Evolutionary conservation across 2,113 vertebrate species (phyloP), one percentile per base, ranked within the genome.

Genomic region (Eira barbara): DNA sequence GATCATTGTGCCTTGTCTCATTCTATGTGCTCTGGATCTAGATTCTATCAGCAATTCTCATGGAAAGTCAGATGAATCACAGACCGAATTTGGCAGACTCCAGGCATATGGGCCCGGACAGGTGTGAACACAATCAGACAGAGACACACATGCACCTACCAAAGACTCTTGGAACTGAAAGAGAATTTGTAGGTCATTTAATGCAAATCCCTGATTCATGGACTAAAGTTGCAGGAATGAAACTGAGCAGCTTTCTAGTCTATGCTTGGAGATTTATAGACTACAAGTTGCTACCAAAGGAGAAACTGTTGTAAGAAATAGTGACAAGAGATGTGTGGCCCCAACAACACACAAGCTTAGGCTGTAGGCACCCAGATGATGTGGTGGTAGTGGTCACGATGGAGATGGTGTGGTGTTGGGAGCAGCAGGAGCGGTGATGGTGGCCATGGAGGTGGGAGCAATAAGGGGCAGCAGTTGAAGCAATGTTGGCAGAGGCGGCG

Each of bases 21-120:
- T 86, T 84, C 31, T 74, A n/a, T 11, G 18, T 21, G 27, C 5
- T 52, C 25, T 31, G 61, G 34, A 59, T 86, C n/a, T 61, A 59
- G 13, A 29, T 18, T 79, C 36, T 47, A 18, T 74, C 49, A 96
- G 91, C 89, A 80, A 85, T 74, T 55, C 42, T 82, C 65, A 55
- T 31, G 34, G 59, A 78, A 91, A 94, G 86, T 27, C 36, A 93
- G 49, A 81, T 17, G 21, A 67, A 21, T 49, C 18, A 5, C 15
- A 81, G 42, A 14, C 39, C n/a, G 4, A 80, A 81, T 2, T 61
- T 61, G 61, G 67, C 69, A 0, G 1, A 73, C 36, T 89, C n/a
- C 21, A 21, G 42, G 17, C 49, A 29, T 36, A 15, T 31, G 2
- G 21, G 39, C 10, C 18, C 65, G 9, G 39, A 63, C 45, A 67